Evolutionary conservation across 2,888 invertebrate species (phyloP).

Genomic region (Pyrrhosoma nymphula): DNA sequence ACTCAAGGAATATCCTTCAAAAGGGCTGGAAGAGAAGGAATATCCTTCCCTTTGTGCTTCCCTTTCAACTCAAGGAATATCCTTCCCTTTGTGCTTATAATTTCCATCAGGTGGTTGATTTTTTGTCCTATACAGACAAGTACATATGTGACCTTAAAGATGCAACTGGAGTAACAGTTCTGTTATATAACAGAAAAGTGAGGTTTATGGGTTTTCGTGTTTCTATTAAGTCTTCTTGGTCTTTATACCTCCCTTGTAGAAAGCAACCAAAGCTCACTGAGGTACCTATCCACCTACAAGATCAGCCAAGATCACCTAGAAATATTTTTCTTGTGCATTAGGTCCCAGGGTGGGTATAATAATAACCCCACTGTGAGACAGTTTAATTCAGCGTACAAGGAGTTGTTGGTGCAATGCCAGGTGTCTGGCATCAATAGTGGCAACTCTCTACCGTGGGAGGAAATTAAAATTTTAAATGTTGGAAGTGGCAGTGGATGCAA

Average conservation of each 20-base stretch:
- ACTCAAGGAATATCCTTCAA: no score
- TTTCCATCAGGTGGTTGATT: background rate
- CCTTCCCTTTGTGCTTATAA: background rate
- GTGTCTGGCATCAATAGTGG: constrained; percentile 61
- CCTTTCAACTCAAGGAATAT: no score
- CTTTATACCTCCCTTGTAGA: background rate
- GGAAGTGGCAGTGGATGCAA: constrained; percentile 1
- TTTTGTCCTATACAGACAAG: background rate
- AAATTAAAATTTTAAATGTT: background rate
- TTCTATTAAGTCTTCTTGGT: background rate
- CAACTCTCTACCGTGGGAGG: background rate
- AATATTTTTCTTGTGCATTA: constrained; percentile 69
- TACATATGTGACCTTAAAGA: background rate
- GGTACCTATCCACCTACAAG: constrained; percentile 69
- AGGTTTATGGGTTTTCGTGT: background rate
- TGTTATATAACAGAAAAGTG: background rate
- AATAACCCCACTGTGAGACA: constrained; percentile 70
- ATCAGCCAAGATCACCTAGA: constrained; percentile 70
- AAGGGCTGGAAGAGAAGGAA: no score
- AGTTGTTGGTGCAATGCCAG: constrained; percentile 68
- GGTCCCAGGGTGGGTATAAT: constrained; percentile 69
- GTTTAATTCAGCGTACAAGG: constrained; percentile 69
- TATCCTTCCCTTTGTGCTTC: no score
- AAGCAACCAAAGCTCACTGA: constrained; percentile 39
- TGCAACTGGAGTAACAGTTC: background rate